phyloP scores from a whole-genome alignment of 2,113 vertebrate genomes.

The Ameiurus melas region DNA sequence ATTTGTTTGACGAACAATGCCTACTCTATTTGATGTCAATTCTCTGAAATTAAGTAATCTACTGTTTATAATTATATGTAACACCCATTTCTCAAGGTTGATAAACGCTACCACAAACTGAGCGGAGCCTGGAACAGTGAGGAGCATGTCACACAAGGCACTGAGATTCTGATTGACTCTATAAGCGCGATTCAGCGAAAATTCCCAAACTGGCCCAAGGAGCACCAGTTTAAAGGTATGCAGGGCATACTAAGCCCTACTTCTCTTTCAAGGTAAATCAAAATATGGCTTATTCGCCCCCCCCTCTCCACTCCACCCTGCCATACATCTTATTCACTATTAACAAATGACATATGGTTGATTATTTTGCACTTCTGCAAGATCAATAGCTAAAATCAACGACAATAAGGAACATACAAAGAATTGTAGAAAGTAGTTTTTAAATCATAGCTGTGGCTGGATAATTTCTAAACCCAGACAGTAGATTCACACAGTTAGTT shows the following conservation, averaged over 20 bases:
- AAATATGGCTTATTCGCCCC: neutral
- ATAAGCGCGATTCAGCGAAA: constrained; percentile 63
- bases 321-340: neutral
- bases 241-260: neutral
- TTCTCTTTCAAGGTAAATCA: neutral
- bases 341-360: neutral
- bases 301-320: no score
- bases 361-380: neutral
- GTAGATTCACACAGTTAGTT: neutral
- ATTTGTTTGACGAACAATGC: neutral
- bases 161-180: constrained; percentile 62
- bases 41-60: neutral
- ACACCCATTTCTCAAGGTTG: constrained; percentile 58
- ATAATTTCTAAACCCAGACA: neutral
- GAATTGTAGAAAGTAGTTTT: neutral
- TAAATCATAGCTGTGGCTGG: neutral
- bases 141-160: constrained; percentile 70
- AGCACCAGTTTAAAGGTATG: constrained; percentile 75
- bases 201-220: constrained; percentile 68
- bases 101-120: constrained; percentile 60
- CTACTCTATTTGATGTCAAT: neutral
- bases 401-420: neutral
- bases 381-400: neutral
- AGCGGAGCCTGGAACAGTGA: constrained; percentile 72
- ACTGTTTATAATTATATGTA: no score